Conservation (phyloP, 2,888 invertebrate species). For the Lydus trimaculatus region DNA sequence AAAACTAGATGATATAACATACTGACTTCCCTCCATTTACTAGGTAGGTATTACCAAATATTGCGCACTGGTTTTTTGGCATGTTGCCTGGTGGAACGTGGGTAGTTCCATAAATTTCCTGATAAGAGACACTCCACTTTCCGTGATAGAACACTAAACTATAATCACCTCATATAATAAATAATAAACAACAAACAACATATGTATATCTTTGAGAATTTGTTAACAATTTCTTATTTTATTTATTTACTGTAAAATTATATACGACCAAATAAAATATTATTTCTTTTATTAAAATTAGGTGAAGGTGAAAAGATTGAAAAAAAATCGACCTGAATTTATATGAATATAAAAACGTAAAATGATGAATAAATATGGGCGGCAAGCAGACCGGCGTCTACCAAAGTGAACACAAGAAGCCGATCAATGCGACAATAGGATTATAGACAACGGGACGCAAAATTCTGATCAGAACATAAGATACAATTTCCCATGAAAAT, state of each 20-base stretch:
- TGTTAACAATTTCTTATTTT: too few relatives aligned
- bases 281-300: too few relatives aligned
- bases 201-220: too few relatives aligned
- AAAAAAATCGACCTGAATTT: background rate
- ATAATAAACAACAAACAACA: background rate
- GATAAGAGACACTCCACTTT: background rate
- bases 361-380: conserved; percentile 4
- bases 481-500: background rate
- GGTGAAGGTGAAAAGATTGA: background rate
- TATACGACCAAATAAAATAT: too few relatives aligned
- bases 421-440: conserved; percentile 28
- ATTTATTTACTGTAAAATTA: too few relatives aligned
- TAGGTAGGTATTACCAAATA: background rate
- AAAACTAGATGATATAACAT: too few relatives aligned
- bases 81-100: background rate
- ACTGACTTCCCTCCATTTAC: too few relatives aligned
- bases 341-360: background rate
- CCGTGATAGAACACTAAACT: background rate
- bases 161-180: background rate
- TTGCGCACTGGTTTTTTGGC: background rate
- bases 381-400: conserved; percentile 27
- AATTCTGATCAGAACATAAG: background rate
- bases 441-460: background rate
- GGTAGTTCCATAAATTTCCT: background rate
- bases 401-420: conserved; percentile 15